Percentiles rank a stretch among this genome's conserved stretches.
Conservation (phyloP, 2,888 invertebrate species). For the Pollenia labialis region DNA sequence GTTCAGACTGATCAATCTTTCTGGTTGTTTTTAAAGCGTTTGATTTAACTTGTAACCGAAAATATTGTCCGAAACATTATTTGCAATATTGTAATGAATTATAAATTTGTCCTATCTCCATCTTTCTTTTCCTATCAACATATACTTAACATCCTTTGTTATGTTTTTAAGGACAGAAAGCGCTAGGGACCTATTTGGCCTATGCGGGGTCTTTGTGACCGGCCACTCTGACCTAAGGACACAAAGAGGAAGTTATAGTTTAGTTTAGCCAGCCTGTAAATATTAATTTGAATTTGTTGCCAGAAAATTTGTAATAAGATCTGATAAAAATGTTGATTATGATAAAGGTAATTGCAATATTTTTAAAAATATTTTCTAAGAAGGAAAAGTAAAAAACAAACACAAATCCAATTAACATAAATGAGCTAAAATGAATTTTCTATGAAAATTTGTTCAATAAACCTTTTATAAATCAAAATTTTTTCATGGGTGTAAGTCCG, state of each 20-base stretch:
- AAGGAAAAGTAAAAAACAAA: background rate
- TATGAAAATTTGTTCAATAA: too few species aligned
- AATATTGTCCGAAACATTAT: background rate
- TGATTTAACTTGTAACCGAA: conserved; percentile 45
- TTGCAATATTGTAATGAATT: conserved; percentile 31
- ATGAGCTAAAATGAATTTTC: too few species aligned
- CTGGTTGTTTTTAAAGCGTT: background rate
- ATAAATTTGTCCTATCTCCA: conserved; percentile 9
- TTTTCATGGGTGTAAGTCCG: too few species aligned
- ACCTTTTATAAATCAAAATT: too few species aligned
- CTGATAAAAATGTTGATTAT: conserved; percentile 19
- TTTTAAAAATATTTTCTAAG: background rate
- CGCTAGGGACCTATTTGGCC: too few species aligned
- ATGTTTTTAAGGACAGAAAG: background rate
- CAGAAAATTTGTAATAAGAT: conserved; percentile 25
- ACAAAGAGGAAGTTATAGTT: background rate
- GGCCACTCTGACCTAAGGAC: too few species aligned
- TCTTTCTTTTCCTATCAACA: background rate
- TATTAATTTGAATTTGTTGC: conserved; percentile 38
- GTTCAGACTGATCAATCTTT: too few species aligned
- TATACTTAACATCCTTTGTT: conserved; percentile 12
- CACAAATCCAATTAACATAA: too few species aligned
- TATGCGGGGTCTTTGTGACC: too few species aligned
- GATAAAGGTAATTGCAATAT: background rate
- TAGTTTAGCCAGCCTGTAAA: conserved; percentile 4